Base-by-base conservation (phyloP, 2,113 vertebrate genomes). In the Silurus meridionalis region DNA sequence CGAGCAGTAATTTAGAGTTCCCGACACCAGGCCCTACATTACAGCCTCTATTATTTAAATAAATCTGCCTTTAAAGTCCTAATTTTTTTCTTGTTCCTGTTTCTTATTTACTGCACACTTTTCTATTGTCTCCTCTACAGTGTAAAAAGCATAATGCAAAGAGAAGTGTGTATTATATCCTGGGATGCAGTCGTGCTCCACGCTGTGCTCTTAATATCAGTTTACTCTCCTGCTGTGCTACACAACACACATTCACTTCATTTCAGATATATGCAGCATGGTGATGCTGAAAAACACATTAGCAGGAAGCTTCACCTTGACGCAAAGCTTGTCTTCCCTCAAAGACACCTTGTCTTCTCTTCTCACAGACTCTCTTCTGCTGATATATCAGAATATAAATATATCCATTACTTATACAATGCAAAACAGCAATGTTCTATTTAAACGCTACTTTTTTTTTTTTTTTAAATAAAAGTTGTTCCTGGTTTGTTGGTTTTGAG, bases 1-100 rank as follows among this genome's bases (percentile, higher is more conserved):
- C 67, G 81, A 83, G 58, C 81, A 89, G 80, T 86, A 82, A 86
- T 86, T 89, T 89, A 84, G 85, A 88, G 86, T 90, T 14, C 8
- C 58, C 83, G 60, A 86, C 80, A 85, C 78, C 48, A 71, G n/a
- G 46, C 69, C 46, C 84, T 75, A 80, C 53, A 75, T 88, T 80
- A 85, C 53, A 75, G 60, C 67, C 64, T 85, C 52, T 85, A 87
- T 89, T 86, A 86, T 85, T 87, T 89, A 87, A 72, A 87, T 84
- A 87, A 69, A 58, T 83, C 57, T 79, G 80, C 17, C 67, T 55
- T 50, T 64, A 66, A 57, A 75, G 21, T 75, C 48, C 48, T 75
- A 2, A 37, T 37, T 37, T 61, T 77, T 15, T 25, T 82, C 57
- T 25, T 72, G 46, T 88, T 63, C 53, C 50, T 63, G 78, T 60